A percentile compares a stretch with the other conserved stretches of the same genome.
Conservation (phyloP, 23 tunicate genomes). For the Styela plicata region DNA sequence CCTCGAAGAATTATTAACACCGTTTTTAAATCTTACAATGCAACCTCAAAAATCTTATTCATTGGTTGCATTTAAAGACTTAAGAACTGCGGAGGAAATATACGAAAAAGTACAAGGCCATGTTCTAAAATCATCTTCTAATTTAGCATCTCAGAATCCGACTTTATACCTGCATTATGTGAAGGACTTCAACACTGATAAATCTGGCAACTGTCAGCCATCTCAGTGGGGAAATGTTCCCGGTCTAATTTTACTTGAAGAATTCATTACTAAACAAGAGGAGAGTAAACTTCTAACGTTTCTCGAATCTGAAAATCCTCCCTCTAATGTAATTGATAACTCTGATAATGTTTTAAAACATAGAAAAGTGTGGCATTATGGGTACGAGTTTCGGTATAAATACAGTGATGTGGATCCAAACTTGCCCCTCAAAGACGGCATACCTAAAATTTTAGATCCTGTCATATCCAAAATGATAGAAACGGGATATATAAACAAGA, state of each 20-base stretch:
- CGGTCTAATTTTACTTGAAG: slow-evolving; percentile 61
- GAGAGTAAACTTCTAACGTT: slow-evolving; percentile 35
- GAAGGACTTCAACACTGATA: not conserved
- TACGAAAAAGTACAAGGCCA: slow-evolving; percentile 37
- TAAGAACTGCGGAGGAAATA: slow-evolving; percentile 7
- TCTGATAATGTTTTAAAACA: slow-evolving; percentile 52
- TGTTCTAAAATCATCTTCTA: slow-evolving; percentile 25
- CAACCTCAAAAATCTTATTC: slow-evolving; percentile 36
- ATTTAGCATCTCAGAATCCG: slow-evolving; percentile 15
- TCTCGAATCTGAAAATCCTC: slow-evolving; percentile 37
- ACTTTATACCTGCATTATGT: slow-evolving; percentile 19
- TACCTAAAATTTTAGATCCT: slow-evolving; percentile 23
- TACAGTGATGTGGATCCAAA: slow-evolving; percentile 69
- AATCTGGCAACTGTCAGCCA: not conserved
- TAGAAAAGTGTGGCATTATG: slow-evolving; percentile 79
- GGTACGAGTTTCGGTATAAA: slow-evolving; percentile 83
- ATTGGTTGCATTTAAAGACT: not conserved
- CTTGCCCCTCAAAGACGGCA: slow-evolving; percentile 37
- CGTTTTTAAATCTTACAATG: not conserved
- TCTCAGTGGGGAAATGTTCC: slow-evolving; percentile 12
- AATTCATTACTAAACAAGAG: slow-evolving; percentile 54
- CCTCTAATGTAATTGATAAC: not conserved
- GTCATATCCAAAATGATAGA: slow-evolving; percentile 23
- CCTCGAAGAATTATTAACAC: slow-evolving; percentile 6
- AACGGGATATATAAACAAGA: not conserved